These are phyloP conservation scores for Elaeidobius kamerunicus DNA, from an alignment of 2,888 invertebrate genomes.

Conservation along the genomic window DNA sequence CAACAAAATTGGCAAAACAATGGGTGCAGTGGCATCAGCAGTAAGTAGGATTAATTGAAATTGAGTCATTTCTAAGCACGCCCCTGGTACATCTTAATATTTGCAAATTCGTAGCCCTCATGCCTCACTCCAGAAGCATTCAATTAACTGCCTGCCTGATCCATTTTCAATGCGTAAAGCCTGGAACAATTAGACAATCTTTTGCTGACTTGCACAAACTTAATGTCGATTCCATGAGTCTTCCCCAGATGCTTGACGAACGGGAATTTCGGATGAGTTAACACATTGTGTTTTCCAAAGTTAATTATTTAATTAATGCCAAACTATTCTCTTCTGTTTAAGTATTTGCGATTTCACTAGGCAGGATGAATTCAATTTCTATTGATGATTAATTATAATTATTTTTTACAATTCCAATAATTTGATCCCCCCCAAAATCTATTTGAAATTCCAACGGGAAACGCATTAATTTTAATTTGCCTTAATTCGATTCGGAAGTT, in stretches of 20 bases:
- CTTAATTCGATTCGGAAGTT: constrained; percentile 15
- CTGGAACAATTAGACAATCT: constrained; percentile 27
- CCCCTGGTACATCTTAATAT: constrained; percentile 11
- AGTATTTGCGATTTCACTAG: too few relatives aligned
- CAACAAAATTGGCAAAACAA: too few relatives aligned
- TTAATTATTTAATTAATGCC: too few relatives aligned
- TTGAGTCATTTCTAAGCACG: constrained; percentile 1
- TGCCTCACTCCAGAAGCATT: constrained; percentile 20
- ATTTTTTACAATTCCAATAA: too few relatives aligned
- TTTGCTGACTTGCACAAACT: constrained; percentile 23
- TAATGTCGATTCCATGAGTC: constrained; percentile 16
- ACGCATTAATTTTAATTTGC: constrained; percentile 18
- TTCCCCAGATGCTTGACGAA: constrained; percentile 9
- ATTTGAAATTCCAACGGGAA: too few relatives aligned
- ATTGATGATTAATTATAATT: too few relatives aligned
- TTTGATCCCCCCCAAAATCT: too few relatives aligned
- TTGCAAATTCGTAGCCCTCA: constrained; percentile 12
- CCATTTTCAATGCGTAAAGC: constrained; percentile 24
- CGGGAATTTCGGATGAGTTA: constrained; percentile 6
- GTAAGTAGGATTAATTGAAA: too few relatives aligned
- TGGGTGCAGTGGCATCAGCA: too few relatives aligned
- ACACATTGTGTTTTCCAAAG: too few relatives aligned
- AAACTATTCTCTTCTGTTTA: too few relatives aligned
- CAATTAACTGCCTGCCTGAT: constrained; percentile 28
- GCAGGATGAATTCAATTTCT: too few relatives aligned